Evolutionary conservation across 2,888 invertebrate genomes (phyloP), one percentile per base, ranked within the genome.

Genomic region (Eupithecia vulgata): DNA sequence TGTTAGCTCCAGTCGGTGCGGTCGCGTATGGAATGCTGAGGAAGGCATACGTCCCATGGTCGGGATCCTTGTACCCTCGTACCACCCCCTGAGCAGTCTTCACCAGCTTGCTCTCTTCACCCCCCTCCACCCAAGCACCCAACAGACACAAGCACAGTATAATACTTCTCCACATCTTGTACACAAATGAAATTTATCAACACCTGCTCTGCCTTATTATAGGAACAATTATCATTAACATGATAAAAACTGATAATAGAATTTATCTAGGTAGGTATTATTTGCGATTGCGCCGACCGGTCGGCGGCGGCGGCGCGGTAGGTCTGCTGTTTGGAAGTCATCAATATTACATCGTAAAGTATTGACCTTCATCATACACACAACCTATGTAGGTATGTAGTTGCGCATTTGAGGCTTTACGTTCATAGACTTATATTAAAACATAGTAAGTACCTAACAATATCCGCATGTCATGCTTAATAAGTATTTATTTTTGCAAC

Each of bases 11-110:
- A 1, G 83, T 85, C 0, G 87, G 87, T 5, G 82, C 84, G 0
- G 80, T 84, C 0, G 88, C 88, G 71, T 87, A 87, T 0, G 87
- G 87, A 13, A 87, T 85, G n/a, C 81, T 79, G 68, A 81, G 81
- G 69, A 86, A 86, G 4, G 59, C 52, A 57, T 71, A 84, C 4
- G 83, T 30, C 30, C 76, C 80, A 7, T 75, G 73, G 5, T 76
- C 78, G 0, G 78, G 70, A 30, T 83, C 83, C 67, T 81, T 83
- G 73, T 86, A 85, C 5, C 87, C 88, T 6, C 80, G 79, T 13
- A 89, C 84, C 0, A 85, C 82, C 0, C 89, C 88, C 70, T 87
- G 85, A 0, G 71, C 48, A 2, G 74, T 84, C 17, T 77, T 67
- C 21, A 87, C 83, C 5, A 85, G 7, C 30, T 78, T 76, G 1